phyloP scores from a whole-genome alignment of 2,888 invertebrate species.

The Pristionchus exspectatus region DNA sequence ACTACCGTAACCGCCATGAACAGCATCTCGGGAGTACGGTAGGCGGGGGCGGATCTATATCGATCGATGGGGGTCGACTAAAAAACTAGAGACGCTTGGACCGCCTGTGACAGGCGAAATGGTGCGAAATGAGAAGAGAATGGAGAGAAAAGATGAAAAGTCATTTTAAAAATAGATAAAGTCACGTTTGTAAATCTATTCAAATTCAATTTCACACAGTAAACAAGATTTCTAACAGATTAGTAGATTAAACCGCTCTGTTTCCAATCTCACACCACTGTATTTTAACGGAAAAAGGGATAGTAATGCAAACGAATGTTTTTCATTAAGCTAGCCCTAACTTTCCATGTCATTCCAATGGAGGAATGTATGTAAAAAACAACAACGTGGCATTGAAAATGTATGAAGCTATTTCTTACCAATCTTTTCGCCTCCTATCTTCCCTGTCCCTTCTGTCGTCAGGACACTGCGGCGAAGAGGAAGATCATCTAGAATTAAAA shows the following conservation, averaged over 20 bases:
- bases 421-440: conserved; percentile 14
- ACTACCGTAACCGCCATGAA: conserved; percentile 21
- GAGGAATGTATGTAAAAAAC: too few relatives aligned
- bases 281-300: too few relatives aligned
- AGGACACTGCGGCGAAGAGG: neutral
- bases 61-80: neutral
- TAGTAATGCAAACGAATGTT: too few relatives aligned
- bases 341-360: too few relatives aligned
- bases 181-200: neutral
- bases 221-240: neutral
- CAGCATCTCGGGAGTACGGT: neutral
- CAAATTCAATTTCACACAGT: neutral
- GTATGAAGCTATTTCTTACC: neutral
- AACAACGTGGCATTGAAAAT: neutral
- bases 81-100: neutral
- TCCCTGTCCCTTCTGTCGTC: conserved; percentile 27
- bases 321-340: too few relatives aligned
- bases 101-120: neutral
- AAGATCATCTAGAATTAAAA: conserved; percentile 28
- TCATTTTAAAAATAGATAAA: neutral
- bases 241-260: neutral
- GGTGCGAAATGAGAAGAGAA: neutral
- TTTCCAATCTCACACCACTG: too few relatives aligned
- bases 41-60: neutral
- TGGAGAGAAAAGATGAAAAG: neutral